A percentile compares a stretch with the other conserved stretches of the same genome.
Conservation (phyloP, 1,140 invertebrate species). For the Charaxes varanes region DNA sequence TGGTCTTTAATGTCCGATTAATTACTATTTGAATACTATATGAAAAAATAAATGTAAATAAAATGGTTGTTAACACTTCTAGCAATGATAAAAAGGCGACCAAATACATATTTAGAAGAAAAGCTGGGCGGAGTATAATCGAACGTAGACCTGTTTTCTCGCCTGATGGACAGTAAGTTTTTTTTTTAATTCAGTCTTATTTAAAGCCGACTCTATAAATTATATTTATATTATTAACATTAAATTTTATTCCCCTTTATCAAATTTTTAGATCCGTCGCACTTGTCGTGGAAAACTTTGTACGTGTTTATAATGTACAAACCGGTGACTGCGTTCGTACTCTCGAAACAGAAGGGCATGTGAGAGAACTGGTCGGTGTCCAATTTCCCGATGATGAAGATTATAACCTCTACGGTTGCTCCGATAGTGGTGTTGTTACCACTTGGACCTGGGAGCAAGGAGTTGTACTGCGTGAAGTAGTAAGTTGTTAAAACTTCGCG, state of each 20-base stretch:
- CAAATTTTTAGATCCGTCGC: constrained; percentile 48
- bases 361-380: constrained; percentile 39
- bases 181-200: constrained; percentile 5
- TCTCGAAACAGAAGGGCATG: constrained; percentile 43
- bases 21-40: not conserved
- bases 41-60: constrained; percentile 10
- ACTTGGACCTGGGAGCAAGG: constrained; percentile 68
- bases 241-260: constrained; percentile 5
- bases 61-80: constrained; percentile 45
- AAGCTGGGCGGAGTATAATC: constrained; percentile 66
- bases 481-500: too few relatives aligned
- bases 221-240: not conserved
- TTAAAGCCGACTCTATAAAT: constrained; percentile 1
- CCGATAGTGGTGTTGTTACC: constrained; percentile 47
- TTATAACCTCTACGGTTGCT: constrained; percentile 62
- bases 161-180: constrained; percentile 65
- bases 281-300: constrained; percentile 57
- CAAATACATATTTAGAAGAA: constrained; percentile 55
- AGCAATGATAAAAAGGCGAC: constrained; percentile 18
- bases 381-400: constrained; percentile 58
- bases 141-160: constrained; percentile 63
- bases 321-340: constrained; percentile 56
- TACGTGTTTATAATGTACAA: constrained; percentile 58
- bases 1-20: too few relatives aligned
- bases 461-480: constrained; percentile 55